These are phyloP conservation scores for Formicarius rufipectus DNA, from an alignment of 2,113 vertebrate species.

Conservation along the genomic window DNA sequence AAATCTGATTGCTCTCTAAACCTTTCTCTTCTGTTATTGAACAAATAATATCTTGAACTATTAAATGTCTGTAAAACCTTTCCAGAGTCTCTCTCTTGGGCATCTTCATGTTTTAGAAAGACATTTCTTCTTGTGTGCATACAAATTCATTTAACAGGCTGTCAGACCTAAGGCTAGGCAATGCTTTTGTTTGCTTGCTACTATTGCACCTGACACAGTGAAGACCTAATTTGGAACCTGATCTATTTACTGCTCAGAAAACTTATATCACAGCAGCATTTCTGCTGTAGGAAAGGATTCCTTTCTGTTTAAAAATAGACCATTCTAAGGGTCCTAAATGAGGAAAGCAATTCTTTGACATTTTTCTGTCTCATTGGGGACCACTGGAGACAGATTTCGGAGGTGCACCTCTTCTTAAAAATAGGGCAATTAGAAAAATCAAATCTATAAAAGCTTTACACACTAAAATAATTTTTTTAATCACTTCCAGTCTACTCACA, in stretches of 20 bases:
- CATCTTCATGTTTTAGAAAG: constrained; percentile 31
- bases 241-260: constrained; percentile 4
- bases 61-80: constrained; percentile 54
- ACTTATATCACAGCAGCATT: not conserved
- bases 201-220: constrained; percentile 1
- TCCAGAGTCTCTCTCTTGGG: constrained; percentile 26
- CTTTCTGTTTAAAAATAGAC: not conserved
- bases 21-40: constrained; percentile 37
- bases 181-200: constrained; percentile 6
- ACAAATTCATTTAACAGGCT: constrained; percentile 45
- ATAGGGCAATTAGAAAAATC: not conserved
- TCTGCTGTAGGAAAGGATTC: not conserved
- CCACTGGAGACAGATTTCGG: not conserved
- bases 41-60: constrained; percentile 57
- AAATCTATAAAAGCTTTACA: not conserved
- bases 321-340: not conserved
- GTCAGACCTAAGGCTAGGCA: constrained; percentile 23
- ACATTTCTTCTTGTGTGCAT: constrained; percentile 11
- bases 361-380: not conserved
- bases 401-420: not conserved
- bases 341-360: not conserved
- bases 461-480: not conserved
- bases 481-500: not conserved
- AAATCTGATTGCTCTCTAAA: constrained; percentile 57
- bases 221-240: constrained; percentile 29